These are phyloP conservation scores for Spheniscus mendiculus DNA, from an alignment of 2,113 vertebrate genomes.

Conservation along the genomic window DNA sequence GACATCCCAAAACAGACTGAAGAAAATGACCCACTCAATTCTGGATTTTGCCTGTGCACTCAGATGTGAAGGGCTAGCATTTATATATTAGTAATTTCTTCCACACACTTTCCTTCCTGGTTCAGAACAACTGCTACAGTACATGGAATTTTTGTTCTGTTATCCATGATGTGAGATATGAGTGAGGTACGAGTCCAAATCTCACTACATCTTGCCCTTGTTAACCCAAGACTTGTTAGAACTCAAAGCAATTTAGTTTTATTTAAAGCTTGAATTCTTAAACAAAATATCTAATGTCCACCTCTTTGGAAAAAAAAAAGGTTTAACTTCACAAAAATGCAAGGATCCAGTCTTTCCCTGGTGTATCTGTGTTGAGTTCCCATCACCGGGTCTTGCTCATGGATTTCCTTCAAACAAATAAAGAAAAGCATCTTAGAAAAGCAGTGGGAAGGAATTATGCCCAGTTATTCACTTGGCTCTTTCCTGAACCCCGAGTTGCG, in stretches of 20 bases:
- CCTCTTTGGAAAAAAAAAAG: neutral
- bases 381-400: neutral
- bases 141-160: neutral
- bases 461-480: neutral
- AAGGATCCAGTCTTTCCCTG: neutral
- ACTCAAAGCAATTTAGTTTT: neutral
- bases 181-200: neutral
- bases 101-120: neutral
- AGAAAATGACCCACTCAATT: neutral
- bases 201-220: neutral
- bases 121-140: neutral
- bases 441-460: neutral
- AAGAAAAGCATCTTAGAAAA: neutral
- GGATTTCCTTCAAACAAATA: neutral
- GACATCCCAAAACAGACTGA: neutral
- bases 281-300: neutral
- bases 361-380: neutral
- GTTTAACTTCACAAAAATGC: neutral
- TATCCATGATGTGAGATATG: neutral
- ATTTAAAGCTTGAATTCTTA: neutral
- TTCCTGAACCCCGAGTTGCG: neutral
- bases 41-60: neutral
- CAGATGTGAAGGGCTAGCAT: neutral
- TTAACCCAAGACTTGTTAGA: neutral
- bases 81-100: neutral